phyloP scores from a whole-genome alignment of 2,888 invertebrate genomes.

The Archips xylosteana region DNA sequence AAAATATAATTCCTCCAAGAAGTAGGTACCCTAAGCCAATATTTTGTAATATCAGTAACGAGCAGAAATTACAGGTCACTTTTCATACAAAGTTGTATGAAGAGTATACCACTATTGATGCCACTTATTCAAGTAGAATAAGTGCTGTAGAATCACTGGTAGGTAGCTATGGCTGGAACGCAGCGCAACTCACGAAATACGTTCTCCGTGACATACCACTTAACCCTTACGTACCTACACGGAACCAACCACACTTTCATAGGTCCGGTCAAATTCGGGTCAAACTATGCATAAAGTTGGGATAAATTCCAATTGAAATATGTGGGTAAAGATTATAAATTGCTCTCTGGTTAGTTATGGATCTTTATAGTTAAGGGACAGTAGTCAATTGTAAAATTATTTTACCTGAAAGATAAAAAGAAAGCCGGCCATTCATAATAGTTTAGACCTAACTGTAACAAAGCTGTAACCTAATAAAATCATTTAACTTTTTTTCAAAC shows the following conservation, averaged over 20 bases:
- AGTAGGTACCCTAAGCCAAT: too few relatives aligned
- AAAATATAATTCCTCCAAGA: too few relatives aligned
- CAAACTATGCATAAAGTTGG: slow-evolving; percentile 1
- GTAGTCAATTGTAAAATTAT: neutral
- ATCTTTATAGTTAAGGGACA: neutral
- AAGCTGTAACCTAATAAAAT: too few relatives aligned
- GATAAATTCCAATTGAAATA: slow-evolving; percentile 3
- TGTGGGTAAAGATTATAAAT: neutral
- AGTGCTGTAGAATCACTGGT: neutral
- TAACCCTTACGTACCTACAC: neutral
- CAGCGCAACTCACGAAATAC: slow-evolving; percentile 1
- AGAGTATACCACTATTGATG: too few relatives aligned
- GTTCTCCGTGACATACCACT: slow-evolving; percentile 5
- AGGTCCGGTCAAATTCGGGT: neutral
- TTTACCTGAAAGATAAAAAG: neutral
- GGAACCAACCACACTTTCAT: slow-evolving; percentile 2
- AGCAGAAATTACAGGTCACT: too few relatives aligned
- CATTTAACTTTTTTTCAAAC: too few relatives aligned
- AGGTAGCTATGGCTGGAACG: neutral
- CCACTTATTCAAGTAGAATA: neutral
- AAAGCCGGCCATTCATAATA: too few relatives aligned
- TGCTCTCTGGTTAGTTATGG: neutral
- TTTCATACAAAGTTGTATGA: too few relatives aligned
- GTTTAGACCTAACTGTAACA: too few relatives aligned
- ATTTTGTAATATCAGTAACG: too few relatives aligned